Evolutionary conservation across 2,797 vertebrate species (phyloP).

Genomic region (Psittacula derbiana): DNA sequence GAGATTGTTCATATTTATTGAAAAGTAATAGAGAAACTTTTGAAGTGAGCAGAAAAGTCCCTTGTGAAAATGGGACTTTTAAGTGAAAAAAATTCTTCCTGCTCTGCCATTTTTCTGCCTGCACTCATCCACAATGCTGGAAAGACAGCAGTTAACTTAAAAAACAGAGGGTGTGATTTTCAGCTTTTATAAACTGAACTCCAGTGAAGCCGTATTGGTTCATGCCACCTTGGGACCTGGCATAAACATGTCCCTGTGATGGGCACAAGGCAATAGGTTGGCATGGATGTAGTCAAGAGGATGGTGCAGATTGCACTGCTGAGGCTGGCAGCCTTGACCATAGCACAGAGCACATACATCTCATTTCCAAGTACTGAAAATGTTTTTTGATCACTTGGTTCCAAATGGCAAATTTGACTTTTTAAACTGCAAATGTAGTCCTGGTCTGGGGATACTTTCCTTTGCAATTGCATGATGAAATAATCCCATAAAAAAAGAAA

Average conservation of each 20-base stretch:
- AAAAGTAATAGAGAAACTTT: neutral
- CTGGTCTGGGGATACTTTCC: neutral
- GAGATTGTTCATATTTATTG: neutral
- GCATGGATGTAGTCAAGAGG: neutral
- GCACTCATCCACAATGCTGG: accelerated
- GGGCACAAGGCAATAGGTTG: accelerated
- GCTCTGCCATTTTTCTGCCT: neutral
- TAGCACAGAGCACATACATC: neutral
- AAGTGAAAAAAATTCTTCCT: neutral
- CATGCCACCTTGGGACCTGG: neutral
- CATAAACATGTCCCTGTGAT: neutral
- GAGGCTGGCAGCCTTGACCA: neutral
- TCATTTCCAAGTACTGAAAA: neutral
- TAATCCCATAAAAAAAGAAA: neutral
- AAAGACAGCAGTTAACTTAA: neutral
- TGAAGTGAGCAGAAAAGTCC: neutral
- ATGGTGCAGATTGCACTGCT: neutral
- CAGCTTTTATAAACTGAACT: neutral
- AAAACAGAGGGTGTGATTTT: neutral
- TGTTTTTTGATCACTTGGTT: neutral
- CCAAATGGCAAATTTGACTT: neutral
- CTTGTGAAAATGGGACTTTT: neutral
- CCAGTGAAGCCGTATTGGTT: neutral
- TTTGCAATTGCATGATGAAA: neutral
- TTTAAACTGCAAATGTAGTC: neutral